Base-by-base conservation (phyloP, 1,140 invertebrate genomes). In the Lamellibrachia luymesi region DNA sequence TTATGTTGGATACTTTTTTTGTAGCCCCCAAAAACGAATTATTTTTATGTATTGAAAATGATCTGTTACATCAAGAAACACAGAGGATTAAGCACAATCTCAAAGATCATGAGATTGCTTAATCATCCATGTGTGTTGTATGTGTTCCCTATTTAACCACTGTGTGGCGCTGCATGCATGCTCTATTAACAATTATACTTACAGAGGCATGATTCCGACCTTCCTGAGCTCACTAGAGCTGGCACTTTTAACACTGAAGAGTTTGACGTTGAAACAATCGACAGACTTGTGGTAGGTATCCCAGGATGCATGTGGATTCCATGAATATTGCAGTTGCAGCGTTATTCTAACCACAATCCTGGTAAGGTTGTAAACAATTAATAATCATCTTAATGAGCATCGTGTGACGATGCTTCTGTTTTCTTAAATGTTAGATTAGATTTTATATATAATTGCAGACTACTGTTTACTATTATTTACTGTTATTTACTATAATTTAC, bases 321-420 rank as follows among this genome's bases (percentile, higher is more conserved):
- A 80, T 80, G 13, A 80, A 2, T 80, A 22, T 80, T 80, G 38
- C 38, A 38, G 38, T 38, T 90, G 89, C 89, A 90, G 89, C 27
- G 27, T 90, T 96, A 98, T 98, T 90, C 98, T 98, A 5, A 97
- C 98, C 90, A 98, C 98, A 0, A 98, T 98, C 1, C 97, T 97
- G 51, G 93, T 97, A 93, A 97, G 97, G 94, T 38, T 38, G 38
- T 38, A 38, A 38, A 38, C 38, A 38, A 38, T 38, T 38, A 38
- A 38, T 38, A 38, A 38, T 38, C 38, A 38, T 38, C 38, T 38
- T 38, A 38, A 38, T 38, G 38, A 38, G 38, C 38, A 38, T 38
- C 38, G 38, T 38, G 38, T 38, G 38, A 38, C 38, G 38, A 38
- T 38, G 38, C 38, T 38, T 38, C 38, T 38, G 38, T 38, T 38